These are phyloP conservation scores for Pegoplata infirma DNA, from an alignment of 2,888 invertebrate genomes.

Conservation along the genomic window DNA sequence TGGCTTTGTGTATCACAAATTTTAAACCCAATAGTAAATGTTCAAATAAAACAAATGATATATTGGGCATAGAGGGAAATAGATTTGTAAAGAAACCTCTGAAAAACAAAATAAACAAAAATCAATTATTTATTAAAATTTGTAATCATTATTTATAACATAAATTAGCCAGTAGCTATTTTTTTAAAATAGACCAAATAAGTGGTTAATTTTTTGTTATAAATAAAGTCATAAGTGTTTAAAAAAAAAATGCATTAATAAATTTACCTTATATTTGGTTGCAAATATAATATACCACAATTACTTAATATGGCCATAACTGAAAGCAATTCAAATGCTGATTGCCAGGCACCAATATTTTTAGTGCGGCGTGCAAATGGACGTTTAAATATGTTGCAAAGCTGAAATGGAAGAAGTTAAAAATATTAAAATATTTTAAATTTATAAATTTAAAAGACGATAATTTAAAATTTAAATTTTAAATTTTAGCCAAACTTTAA, in stretches of 20 bases:
- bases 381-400: conserved; percentile 84
- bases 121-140: too few relatives aligned
- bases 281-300: conserved; percentile 85
- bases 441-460: too few relatives aligned
- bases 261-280: conserved; percentile 81
- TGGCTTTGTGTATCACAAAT: conserved; percentile 82
- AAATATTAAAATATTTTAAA: not conserved
- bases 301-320: conserved; percentile 87
- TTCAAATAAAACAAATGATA: conserved; percentile 83
- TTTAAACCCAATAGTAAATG: conserved; percentile 84
- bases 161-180: not conserved
- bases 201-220: too few relatives aligned
- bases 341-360: conserved; percentile 89
- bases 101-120: not conserved
- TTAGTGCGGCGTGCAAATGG: conserved; percentile 84
- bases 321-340: conserved; percentile 79
- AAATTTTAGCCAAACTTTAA: too few relatives aligned
- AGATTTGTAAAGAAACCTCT: conserved; percentile 74
- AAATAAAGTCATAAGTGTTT: too few relatives aligned
- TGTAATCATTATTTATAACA: not conserved
- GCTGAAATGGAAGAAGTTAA: conserved; percentile 65
- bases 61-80: conserved; percentile 72
- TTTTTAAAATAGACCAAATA: too few relatives aligned
- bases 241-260: too few relatives aligned
- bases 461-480: too few relatives aligned